A percentile compares a stretch with the other conserved stretches of the same genome.
These are phyloP conservation scores for Bombycilla garrulus DNA, from an alignment of 2,113 vertebrate genomes.

Conservation along the genomic window DNA sequence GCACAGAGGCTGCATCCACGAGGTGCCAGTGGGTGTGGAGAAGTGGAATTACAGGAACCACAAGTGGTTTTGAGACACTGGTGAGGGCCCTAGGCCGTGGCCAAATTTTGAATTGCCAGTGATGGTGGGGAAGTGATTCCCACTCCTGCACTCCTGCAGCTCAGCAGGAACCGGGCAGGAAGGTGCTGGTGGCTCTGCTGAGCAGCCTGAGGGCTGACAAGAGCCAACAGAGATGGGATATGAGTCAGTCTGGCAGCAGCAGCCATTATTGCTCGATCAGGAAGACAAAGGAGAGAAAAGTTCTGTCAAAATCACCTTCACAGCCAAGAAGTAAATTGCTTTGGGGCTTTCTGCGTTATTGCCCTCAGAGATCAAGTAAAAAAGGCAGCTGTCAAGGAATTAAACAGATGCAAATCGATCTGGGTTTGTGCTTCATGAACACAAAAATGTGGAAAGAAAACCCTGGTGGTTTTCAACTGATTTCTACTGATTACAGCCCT, in stretches of 20 bases:
- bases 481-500: background rate
- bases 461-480: background rate
- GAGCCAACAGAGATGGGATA: background rate
- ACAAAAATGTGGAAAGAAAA: background rate
- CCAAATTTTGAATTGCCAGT: background rate
- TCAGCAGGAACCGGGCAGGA: background rate
- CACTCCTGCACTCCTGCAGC: background rate
- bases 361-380: background rate
- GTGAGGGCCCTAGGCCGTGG: background rate
- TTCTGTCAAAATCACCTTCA: background rate
- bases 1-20: background rate
- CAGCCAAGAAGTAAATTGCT: background rate
- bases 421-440: background rate
- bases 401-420: background rate
- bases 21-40: accelerated
- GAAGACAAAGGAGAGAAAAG: background rate
- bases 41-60: background rate
- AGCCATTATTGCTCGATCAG: background rate
- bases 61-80: background rate
- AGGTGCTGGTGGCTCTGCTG: background rate
- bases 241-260: background rate
- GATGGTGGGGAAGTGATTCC: background rate
- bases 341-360: background rate
- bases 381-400: background rate
- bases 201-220: background rate